A percentile compares a stretch with the other conserved stretches of the same genome.
Evolutionary conservation across 2,888 invertebrate genomes (phyloP).

Genomic region (Acrobasis suavella): DNA sequence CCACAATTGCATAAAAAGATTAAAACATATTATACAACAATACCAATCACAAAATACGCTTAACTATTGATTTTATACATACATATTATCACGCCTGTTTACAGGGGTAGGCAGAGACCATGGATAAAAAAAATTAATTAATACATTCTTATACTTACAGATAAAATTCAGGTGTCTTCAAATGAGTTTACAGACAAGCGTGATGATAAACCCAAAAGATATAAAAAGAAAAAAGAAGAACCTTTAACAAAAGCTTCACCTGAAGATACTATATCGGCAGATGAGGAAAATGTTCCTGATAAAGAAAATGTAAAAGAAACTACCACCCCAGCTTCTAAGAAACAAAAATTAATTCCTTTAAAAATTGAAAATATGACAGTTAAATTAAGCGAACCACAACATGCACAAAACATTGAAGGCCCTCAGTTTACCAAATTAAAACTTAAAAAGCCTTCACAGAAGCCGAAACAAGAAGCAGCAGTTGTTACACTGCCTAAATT

Average conservation of each 20-base stretch:
- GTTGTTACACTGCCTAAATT: constrained; percentile 83
- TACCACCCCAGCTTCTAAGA: constrained; percentile 31
- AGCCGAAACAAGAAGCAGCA: constrained; percentile 71
- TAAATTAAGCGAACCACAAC: constrained; percentile 83
- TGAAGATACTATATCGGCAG: not conserved
- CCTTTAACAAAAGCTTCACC: not conserved
- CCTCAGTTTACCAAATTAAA: constrained; percentile 86
- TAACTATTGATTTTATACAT: no score
- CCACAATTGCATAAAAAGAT: no score
- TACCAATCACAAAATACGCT: no score
- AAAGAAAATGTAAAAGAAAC: not conserved
- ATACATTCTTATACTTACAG: constrained; percentile 14
- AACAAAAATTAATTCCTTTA: constrained; percentile 67
- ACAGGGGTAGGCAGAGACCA: no score
- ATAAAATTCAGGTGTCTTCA: constrained; percentile 2
- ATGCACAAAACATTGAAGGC: constrained; percentile 79
- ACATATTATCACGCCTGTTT: no score
- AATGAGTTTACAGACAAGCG: not conserved
- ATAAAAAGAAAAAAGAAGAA: constrained; percentile 23
- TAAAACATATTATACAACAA: no score
- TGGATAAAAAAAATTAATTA: not conserved
- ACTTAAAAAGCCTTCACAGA: constrained; percentile 82
- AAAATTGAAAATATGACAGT: constrained; percentile 81
- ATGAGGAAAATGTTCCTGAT: not conserved
- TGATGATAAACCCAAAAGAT: constrained; percentile 10